phyloP scores from a whole-genome alignment of 2,113 vertebrate species.

The Alectura lathami region DNA sequence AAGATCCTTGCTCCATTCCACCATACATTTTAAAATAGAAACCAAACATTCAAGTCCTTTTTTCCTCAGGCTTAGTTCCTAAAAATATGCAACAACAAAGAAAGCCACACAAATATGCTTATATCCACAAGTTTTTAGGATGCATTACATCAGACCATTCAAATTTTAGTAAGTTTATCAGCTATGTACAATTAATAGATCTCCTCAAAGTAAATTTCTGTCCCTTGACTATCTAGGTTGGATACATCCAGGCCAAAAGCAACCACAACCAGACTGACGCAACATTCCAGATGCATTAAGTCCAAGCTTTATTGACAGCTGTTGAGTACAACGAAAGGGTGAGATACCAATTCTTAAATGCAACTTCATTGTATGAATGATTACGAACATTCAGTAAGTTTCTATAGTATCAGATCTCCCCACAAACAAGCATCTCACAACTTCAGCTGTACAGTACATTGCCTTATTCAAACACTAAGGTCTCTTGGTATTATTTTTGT shows the following conservation, averaged over 20 bases:
- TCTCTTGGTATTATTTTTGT: not conserved
- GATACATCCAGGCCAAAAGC: not conserved
- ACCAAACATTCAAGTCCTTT: constrained; percentile 97
- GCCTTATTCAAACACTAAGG: not conserved
- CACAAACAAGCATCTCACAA: not conserved
- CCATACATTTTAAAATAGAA: constrained; percentile 98
- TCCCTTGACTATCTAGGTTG: not conserved
- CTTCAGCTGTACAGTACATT: not conserved
- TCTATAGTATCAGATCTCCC: not conserved
- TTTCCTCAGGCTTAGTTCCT: constrained; percentile 96
- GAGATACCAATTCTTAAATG: not conserved
- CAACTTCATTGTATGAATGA: not conserved
- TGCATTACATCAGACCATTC: not conserved
- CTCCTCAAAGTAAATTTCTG: not conserved
- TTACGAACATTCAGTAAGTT: not conserved
- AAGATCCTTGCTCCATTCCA: constrained; percentile 98
- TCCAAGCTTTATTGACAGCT: not conserved
- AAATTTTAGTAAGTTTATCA: not conserved
- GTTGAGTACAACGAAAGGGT: not conserved
- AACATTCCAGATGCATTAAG: not conserved
- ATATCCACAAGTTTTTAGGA: not conserved
- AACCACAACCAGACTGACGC: not conserved
- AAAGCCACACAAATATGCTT: not conserved
- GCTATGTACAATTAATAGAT: too few species aligned
- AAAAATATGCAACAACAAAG: not conserved